Percentiles rank a stretch among this genome's conserved stretches.
Conservation (phyloP, 1,140 invertebrate genomes). For the Stenopsyche tienmushanensis region DNA sequence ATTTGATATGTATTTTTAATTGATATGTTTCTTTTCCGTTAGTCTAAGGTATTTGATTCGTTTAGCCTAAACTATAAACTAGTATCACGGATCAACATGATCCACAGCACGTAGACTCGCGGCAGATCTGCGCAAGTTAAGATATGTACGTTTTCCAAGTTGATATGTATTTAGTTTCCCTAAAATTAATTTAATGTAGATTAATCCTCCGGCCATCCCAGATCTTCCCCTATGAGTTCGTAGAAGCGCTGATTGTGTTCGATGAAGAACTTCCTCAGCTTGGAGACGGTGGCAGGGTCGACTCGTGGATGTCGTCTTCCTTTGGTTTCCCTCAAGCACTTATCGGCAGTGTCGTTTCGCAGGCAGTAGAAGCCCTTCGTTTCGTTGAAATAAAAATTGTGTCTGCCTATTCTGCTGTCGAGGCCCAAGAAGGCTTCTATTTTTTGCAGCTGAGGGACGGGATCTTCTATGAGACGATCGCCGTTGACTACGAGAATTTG, state of each 20-base stretch:
- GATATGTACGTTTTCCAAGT: conserved; percentile 38
- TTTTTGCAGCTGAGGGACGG: conserved; percentile 83
- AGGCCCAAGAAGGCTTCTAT: conserved; percentile 89
- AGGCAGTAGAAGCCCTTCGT: conserved; percentile 97
- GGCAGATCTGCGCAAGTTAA: conserved; percentile 7
- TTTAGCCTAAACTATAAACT: conserved; percentile 28
- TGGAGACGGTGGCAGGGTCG: conserved; percentile 78
- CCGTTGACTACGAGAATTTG: conserved; percentile 95
- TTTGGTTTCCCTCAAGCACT: conserved; percentile 94
- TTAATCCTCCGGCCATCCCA: conserved; percentile 85
- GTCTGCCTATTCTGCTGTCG: conserved; percentile 66
- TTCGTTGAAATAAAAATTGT: conserved; percentile 96
- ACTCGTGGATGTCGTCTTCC: conserved; percentile 90
- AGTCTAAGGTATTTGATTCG: conserved; percentile 6
- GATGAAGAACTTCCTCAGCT: conserved; percentile 87
- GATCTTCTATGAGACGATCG: conserved; percentile 92
- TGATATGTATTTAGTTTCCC: conserved; percentile 21
- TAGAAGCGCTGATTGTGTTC: conserved; percentile 96
- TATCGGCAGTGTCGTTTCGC: conserved; percentile 78
- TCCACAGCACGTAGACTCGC: conserved; percentile 34
- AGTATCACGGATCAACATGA: conserved; percentile 42
- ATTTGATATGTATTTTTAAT: conserved; percentile 15
- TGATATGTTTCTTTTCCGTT: conserved; percentile 20
- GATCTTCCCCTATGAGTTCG: conserved; percentile 87
- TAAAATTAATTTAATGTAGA: conserved; percentile 26